Evolutionary conservation across 2,888 invertebrate species (phyloP).

Genomic region (Molanna angustata): DNA sequence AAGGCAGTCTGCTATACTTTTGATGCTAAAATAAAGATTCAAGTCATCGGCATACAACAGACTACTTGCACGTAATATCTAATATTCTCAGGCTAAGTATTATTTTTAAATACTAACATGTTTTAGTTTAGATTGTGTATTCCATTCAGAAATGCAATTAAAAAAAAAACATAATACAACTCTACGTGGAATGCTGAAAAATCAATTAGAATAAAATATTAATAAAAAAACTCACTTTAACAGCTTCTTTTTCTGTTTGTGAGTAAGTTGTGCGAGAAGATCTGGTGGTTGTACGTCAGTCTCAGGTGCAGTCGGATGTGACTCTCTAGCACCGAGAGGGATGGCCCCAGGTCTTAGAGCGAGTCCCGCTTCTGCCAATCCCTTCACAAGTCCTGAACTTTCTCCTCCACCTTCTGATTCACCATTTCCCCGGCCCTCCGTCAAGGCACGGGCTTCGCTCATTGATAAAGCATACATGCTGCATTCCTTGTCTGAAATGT

Average conservation of each 20-base stretch:
- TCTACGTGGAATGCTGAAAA: too few relatives aligned
- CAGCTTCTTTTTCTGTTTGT: slow-evolving; percentile 86
- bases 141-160: too few relatives aligned
- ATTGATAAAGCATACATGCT: slow-evolving; percentile 84
- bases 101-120: too few relatives aligned
- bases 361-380: slow-evolving; percentile 90
- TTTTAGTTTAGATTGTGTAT: too few relatives aligned
- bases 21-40: too few relatives aligned
- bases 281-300: slow-evolving; percentile 66
- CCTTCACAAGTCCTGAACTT: slow-evolving; percentile 73
- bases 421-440: slow-evolving; percentile 63
- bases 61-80: too few relatives aligned
- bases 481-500: slow-evolving; percentile 89
- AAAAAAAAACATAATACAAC: too few relatives aligned
- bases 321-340: slow-evolving; percentile 55
- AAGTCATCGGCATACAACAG: too few relatives aligned
- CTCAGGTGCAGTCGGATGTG: slow-evolving; percentile 58
- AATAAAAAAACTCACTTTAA: slow-evolving; percentile 74
- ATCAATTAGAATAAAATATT: too few relatives aligned
- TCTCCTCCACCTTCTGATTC: slow-evolving; percentile 65
- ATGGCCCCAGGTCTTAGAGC: slow-evolving; percentile 78
- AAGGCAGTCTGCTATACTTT: too few relatives aligned
- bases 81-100: too few relatives aligned
- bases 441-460: slow-evolving; percentile 75
- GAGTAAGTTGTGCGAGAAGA: slow-evolving; percentile 79